Conservation (phyloP, 2,888 invertebrate species). For the Clunio marinus region DNA sequence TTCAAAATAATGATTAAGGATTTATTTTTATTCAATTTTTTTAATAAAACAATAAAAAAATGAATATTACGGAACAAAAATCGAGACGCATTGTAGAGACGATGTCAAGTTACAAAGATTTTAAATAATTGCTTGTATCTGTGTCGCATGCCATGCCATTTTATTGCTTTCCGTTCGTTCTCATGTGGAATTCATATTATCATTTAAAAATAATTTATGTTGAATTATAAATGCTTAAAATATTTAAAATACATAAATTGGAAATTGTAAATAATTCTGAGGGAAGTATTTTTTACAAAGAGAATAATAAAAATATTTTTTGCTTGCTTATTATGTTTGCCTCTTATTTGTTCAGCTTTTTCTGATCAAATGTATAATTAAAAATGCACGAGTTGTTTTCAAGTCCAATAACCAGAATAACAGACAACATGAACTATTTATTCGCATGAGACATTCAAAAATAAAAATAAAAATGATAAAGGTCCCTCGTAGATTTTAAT, state of each 20-base stretch:
- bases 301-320: background rate
- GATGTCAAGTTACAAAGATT: background rate
- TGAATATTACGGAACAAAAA: no score
- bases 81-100: no score
- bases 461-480: no score
- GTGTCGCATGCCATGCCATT: slow-evolving; percentile 17
- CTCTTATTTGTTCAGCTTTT: background rate
- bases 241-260: slow-evolving; percentile 33
- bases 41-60: no score
- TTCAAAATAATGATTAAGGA: no score
- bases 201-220: slow-evolving; percentile 17
- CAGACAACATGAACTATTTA: no score
- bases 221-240: slow-evolving; percentile 28
- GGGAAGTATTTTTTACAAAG: no score
- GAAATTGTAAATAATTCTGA: slow-evolving; percentile 16
- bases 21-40: no score
- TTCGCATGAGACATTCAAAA: no score
- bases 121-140: slow-evolving; percentile 13
- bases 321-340: background rate
- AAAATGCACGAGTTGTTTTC: background rate
- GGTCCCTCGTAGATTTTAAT: no score
- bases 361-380: slow-evolving; percentile 4
- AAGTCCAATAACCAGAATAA: no score
- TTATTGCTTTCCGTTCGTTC: slow-evolving; percentile 6
- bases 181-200: slow-evolving; percentile 28